Percentiles rank a stretch among this genome's conserved stretches.
These are phyloP conservation scores for Eurosta solidaginis DNA, from an alignment of 1,140 invertebrate species.

Conservation along the genomic window DNA sequence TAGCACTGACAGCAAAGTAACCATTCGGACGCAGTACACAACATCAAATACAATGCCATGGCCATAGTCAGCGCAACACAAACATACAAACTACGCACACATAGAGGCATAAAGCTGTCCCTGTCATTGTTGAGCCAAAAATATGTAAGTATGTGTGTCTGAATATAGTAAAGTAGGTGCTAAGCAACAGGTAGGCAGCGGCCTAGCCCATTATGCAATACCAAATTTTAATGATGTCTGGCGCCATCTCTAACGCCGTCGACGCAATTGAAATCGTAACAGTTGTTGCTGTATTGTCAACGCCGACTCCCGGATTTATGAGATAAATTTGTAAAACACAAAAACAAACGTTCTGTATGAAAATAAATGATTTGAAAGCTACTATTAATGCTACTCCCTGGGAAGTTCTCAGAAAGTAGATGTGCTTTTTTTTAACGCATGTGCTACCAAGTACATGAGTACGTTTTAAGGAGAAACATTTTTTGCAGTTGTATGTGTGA, in stretches of 20 bases:
- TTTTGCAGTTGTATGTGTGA: background rate
- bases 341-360: background rate
- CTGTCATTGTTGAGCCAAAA: background rate
- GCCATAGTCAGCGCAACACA: background rate
- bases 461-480: background rate
- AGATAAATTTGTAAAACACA: background rate
- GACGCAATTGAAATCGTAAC: no score
- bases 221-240: background rate
- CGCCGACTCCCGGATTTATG: background rate
- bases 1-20: background rate
- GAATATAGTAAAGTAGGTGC: conserved; percentile 3
- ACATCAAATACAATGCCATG: background rate
- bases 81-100: background rate
- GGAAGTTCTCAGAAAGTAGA: background rate
- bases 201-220: background rate
- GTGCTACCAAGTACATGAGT: background rate
- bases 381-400: background rate
- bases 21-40: background rate
- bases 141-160: background rate
- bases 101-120: background rate
- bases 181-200: conserved; percentile 33
- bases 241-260: background rate
- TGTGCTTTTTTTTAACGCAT: background rate
- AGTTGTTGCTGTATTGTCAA: background rate
- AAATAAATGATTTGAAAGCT: conserved; percentile 16